Evolutionary conservation across 2,888 invertebrate species (phyloP), one percentile per base, ranked within the genome.

Genomic region (Desoria tigrina): DNA sequence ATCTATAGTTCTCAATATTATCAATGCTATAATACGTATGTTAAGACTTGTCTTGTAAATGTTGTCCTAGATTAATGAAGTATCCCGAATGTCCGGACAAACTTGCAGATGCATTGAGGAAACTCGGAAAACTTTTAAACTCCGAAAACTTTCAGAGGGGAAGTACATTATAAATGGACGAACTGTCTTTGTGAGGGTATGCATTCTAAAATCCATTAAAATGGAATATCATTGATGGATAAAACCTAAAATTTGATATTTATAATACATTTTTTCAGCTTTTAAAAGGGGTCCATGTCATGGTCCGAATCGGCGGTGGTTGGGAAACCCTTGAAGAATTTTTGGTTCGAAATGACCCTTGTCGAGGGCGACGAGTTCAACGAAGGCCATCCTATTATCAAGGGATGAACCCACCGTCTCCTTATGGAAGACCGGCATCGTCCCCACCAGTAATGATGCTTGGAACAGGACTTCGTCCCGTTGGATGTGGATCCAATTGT

Each of bases 281-380:
- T 79, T 84, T 93, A 79, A 92, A 92, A 81, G 92, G 90, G 58
- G 87, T 89, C n/a, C 94, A 94, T 84, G 93, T 93, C 86, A 94
- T 94, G 94, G 94, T 94, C 64, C 86, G 94, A 77, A 93, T 94
- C 58, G 94, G 94, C 67, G 94, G 94, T 73, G 93, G 93, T 72
- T 94, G 94, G 94, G 92, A 92, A 83, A 93, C 94, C 21, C 83
- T 94, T 80, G 93, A 94, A 81, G 92, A 94, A 83, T 94, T 93
- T 84, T 85, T 94, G 79, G 86, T 88, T 77, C 87, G 92, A 71
- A 92, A 92, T 82, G 90, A 91, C 81, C 92, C 92, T 50, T 90
- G 90, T 81, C 89, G 90, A 86, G 88, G 88, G 77, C 80, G 82
- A 78, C 69, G 69, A 58, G 65, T 69, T 4, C 53, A 61, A 27